Base-by-base conservation (phyloP, 2,888 invertebrate genomes). In the Kryphioiulus occultus region DNA sequence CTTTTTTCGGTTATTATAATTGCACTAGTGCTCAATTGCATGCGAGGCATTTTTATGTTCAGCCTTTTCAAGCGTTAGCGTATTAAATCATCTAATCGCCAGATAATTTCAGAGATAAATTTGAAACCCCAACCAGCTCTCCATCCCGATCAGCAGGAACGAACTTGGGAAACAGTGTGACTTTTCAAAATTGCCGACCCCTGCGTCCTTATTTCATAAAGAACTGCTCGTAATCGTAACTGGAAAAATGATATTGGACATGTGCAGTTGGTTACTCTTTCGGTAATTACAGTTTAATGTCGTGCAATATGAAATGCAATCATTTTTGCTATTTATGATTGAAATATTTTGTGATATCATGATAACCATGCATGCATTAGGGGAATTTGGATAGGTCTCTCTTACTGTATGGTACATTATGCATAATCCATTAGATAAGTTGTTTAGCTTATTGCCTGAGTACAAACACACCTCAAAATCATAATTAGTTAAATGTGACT, bases 31-130 rank as follows among this genome's bases (percentile, higher is more conserved):
- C 26, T 68, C 26, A 26, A 12, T 68, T 68, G 68, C 68, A 26
- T n/a, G 10, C 26, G 7, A n/a, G 68, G 68, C 68, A 68, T 68
- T 68, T 68, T 68, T 68, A 68, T 68, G 26, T 68, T 26, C 22
- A 68, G 26, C 26, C 68, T 26, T 68, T 68, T 68, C 68, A 68
- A 26, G 26, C n/a, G 26, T 26, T n/a, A 22, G 12, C 2, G 53
- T 53, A n/a, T 53, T 53, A 53, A 68, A 68, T 68, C 26, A 68
- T n/a, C 7, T 68, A 22, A 68, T 68, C 68, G 7, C 26, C 12
- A 68, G 68, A 68, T 59, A 59, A 59, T 59, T 59, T 59, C 19
- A n/a, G 59, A 22, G 68, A 68, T 68, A 68, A 68, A 22, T 68
- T 26, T 59, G 19, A 59, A 59, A 59, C 59, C 19, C 7, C 59